Conservation (phyloP, 1,140 invertebrate genomes). For the Tyrophagus putrescentiae region DNA sequence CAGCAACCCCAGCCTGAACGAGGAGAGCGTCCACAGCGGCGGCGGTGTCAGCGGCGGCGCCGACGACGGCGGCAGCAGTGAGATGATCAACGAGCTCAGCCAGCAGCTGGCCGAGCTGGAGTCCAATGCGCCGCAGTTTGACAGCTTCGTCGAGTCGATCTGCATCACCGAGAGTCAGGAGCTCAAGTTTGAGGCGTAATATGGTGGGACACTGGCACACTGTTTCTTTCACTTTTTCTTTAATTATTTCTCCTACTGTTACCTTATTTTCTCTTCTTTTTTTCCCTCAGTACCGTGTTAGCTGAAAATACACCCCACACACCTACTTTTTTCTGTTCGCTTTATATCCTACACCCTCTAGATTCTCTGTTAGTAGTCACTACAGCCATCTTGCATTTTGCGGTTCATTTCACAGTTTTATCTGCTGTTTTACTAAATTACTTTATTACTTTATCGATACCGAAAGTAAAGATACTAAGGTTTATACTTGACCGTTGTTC, state of each 20-base stretch:
- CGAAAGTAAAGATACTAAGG: too few species aligned
- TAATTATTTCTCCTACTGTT: background rate
- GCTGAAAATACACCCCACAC: too few species aligned
- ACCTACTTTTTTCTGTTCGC: too few species aligned
- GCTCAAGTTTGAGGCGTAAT: background rate
- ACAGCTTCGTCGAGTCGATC: slow-evolving; percentile 23
- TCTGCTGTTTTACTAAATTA: too few species aligned
- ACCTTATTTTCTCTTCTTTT: background rate
- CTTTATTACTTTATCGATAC: too few species aligned
- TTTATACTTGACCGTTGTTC: too few species aligned
- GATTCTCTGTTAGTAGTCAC: too few species aligned
- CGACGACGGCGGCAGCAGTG: background rate
- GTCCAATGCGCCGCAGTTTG: slow-evolving; percentile 19
- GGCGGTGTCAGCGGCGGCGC: background rate
- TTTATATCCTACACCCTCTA: too few species aligned
- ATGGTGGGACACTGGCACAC: background rate
- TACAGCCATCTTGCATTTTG: too few species aligned
- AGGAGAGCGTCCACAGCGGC: too few species aligned
- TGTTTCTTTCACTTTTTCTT: background rate
- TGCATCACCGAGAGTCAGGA: slow-evolving; percentile 20
- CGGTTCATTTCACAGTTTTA: too few species aligned
- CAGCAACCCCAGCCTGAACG: background rate
- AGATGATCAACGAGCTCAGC: slow-evolving; percentile 15
- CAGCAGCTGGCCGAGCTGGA: slow-evolving; percentile 20
- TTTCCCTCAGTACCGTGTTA: background rate